Evolutionary conservation across 1,140 invertebrate genomes (phyloP), one percentile per base, ranked within the genome.

Genomic region (Drosophila sulfurigaster): DNA sequence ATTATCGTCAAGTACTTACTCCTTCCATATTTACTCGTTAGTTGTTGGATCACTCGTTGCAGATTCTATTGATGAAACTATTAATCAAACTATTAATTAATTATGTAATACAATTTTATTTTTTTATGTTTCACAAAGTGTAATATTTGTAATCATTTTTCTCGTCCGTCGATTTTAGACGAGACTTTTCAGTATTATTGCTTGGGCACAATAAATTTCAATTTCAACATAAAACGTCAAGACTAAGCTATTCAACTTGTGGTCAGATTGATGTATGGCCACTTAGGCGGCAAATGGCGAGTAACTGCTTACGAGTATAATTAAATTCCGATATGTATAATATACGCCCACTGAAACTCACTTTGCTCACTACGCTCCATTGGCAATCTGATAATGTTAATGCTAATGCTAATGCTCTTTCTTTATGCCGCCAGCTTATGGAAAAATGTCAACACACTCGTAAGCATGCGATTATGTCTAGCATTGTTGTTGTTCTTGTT

Each of bases 361-460:
- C 41, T 63, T 63, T 49, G 35, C 59, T 25, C 20, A 25, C 59
- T 60, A 64, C 16, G 67, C 74, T 59, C 38, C 52, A 76, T 71
- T 65, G 69, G 32, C 46, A 72, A 72, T 74, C 65, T n/a, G 74
- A 72, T 71, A 71, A 71, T 70, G 60, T 45, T 75, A 73, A 73
- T 68, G 66, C 32, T 41, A 45, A 58, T 58, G 16, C 30, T 46
- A 45, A 51, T 70, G 67, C 38, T 54, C 48, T 41, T 63, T 46
- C 54, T 72, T 35, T 75, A 45, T 72, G 54, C 51, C 35, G 54
- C 32, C 30, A 38, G 52, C 20, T 20, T 54, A 48, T 65, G 68
- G 46, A 65, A 70, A 54, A 75, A 71, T 60, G 73, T 71, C 67
- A 63, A n/a, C 67, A 57, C 58, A 63, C 51, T 75, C 41, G 13